Evolutionary conservation across 2,888 invertebrate species (phyloP).

Genomic region (Tuberolachnus salignus): DNA sequence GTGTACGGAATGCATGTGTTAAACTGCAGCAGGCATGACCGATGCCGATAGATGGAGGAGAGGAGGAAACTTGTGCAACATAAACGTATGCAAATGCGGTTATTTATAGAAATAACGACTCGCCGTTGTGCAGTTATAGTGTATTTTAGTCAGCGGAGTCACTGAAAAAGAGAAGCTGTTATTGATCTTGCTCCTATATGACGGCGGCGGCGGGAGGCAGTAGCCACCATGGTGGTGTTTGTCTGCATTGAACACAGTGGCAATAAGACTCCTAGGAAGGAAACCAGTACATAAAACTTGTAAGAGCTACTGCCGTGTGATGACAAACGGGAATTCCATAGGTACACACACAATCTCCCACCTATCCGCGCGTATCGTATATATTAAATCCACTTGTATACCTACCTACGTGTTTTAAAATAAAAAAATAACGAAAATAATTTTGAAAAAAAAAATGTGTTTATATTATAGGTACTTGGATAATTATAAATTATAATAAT

Average conservation of each 20-base stretch:
- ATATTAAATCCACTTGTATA: not conserved
- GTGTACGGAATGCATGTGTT: constrained; percentile 41
- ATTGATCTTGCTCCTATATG: not conserved
- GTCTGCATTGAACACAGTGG: constrained; percentile 7
- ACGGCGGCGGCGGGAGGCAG: not conserved
- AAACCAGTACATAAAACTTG: constrained; percentile 18
- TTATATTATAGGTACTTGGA: not conserved
- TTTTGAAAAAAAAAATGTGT: not conserved
- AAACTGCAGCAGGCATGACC: constrained; percentile 10
- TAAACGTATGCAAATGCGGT: constrained; percentile 45
- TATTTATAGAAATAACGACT: constrained; percentile 54
- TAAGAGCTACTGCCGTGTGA: constrained; percentile 22
- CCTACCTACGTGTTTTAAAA: no score
- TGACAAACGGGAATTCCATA: constrained; percentile 19
- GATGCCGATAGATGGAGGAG: not conserved
- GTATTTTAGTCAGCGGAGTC: constrained; percentile 24
- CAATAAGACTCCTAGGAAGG: constrained; percentile 29
- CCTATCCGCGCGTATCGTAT: no score
- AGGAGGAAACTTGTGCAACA: constrained; percentile 31
- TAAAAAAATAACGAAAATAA: not conserved
- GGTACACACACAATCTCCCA: not conserved
- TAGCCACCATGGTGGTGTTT: constrained; percentile 1
- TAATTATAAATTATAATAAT: not conserved
- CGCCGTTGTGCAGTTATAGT: constrained; percentile 51
- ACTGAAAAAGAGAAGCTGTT: constrained; percentile 25